A percentile compares a stretch with the other conserved stretches of the same genome.
phyloP scores from a whole-genome alignment of 2,113 vertebrate species.

The Xiphophorus maculatus region DNA sequence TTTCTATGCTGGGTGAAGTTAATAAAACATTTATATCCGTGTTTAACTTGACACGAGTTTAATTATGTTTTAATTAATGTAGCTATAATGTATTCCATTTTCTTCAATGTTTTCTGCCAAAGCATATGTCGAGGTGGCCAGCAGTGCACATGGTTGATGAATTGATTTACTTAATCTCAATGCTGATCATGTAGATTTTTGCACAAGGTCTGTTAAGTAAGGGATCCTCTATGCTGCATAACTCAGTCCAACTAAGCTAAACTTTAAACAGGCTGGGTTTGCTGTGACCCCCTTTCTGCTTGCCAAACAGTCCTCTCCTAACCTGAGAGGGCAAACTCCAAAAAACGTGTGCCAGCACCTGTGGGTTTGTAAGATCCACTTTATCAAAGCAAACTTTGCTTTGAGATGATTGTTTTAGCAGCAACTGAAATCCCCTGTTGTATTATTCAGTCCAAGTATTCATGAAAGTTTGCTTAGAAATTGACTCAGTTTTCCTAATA shows the following conservation, averaged over 20 bases:
- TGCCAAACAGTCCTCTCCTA: constrained; percentile 36
- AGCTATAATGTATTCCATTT: background rate
- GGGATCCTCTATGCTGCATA: constrained; percentile 8
- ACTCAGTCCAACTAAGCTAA: constrained; percentile 33
- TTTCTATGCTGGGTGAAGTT: background rate
- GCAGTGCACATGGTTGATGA: constrained; percentile 37
- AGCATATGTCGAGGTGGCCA: constrained; percentile 24
- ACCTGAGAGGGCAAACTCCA: constrained; percentile 66
- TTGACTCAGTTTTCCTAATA: background rate
- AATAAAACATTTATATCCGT: background rate
- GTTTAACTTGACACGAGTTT: background rate
- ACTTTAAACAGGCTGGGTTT: constrained; percentile 42
- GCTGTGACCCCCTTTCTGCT: constrained; percentile 24
- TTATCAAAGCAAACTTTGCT: background rate
- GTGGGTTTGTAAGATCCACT: constrained; percentile 26
- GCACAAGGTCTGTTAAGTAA: background rate
- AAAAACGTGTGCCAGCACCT: constrained; percentile 9
- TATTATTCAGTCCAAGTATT: background rate
- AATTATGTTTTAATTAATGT: background rate
- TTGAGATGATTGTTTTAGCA: background rate
- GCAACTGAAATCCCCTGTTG: background rate
- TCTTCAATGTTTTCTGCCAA: background rate
- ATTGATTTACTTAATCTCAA: background rate
- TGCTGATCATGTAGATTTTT: background rate
- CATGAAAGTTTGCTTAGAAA: background rate